Base-by-base conservation (phyloP, 2,797 vertebrate genomes). In the Sylvilagus floridanus region DNA sequence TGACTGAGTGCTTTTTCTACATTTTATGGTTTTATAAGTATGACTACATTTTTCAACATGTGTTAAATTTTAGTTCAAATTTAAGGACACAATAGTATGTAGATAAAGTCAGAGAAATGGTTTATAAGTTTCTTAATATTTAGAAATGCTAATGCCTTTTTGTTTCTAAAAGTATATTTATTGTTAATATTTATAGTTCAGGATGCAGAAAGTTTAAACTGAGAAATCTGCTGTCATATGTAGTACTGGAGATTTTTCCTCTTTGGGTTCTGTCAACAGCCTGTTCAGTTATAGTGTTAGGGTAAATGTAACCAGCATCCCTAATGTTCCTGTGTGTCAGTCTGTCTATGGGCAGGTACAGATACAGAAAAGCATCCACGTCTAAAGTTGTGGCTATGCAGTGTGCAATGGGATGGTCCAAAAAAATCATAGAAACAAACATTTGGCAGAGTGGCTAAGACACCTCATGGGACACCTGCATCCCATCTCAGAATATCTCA, bases 51-150 rank as follows among this genome's bases (percentile, higher is more conserved):
- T 77, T 76, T 85, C 7, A 65, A 57, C 26, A 37, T 57, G 13
- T 50, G 3, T 66, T 63, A 77, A 83, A 94, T 89, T 66, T 73
- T 47, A 89, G 47, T 52, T 84, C 35, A 92, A 57, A 65, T 28
- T 75, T 57, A 75, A 73, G n/a, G 85, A 62, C 87, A 60, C 7
- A 93, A 72, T 10, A 57, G 21, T 26, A 76, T 52, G 9, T 13
- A 21, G 10, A 72, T 16, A 76, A 12, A 7, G 17, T 28, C 65
- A 76, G 5, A 19, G 21, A 52, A 17, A 35, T 50, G 26, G 17
- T 63, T 73, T 89, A 2, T 17, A 95, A 93, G 84, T 86, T 57
- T 71, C 77, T 95, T 63, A 54, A 68, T 76, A 93, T 84, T 73
- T 88, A 87, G 21, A 95, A 88, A 76, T 88, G 22, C 10, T 12